Evolutionary conservation across 2,113 vertebrate species (phyloP).

Genomic region (Cyanistes caeruleus): DNA sequence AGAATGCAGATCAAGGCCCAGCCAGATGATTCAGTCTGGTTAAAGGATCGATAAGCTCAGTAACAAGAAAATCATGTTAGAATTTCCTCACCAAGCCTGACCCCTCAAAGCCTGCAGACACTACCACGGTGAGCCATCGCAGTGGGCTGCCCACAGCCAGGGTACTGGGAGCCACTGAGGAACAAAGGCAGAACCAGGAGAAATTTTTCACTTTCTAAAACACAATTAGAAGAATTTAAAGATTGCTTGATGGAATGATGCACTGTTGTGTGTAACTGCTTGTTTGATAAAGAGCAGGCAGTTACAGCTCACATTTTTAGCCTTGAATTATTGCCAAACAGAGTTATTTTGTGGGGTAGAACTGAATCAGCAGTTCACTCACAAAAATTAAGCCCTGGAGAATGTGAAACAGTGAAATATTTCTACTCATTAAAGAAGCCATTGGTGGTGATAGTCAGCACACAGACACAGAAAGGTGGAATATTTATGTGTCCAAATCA

Average conservation of each 20-base stretch:
- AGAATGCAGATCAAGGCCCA: not conserved
- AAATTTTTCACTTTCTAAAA: not conserved
- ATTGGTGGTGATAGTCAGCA: not conserved
- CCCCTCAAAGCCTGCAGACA: not conserved
- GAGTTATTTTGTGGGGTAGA: conserved; percentile 26
- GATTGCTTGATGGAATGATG: not conserved
- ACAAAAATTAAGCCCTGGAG: conserved; percentile 56
- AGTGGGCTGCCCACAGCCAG: not conserved
- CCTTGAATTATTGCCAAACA: conserved; percentile 38
- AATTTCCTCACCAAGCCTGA: not conserved
- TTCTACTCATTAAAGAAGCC: conserved; percentile 16
- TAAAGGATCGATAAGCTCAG: not conserved
- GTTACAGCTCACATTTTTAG: conserved; percentile 33
- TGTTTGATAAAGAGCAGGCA: conserved; percentile 40
- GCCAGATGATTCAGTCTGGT: not conserved
- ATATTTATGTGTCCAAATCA: not conserved
- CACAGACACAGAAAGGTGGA: not conserved
- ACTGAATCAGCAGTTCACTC: conserved; percentile 27
- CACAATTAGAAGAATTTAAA: conserved; percentile 12
- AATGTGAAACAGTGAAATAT: conserved; percentile 20
- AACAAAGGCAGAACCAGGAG: not conserved
- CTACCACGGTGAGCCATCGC: not conserved
- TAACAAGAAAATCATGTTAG: not conserved
- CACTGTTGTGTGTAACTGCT: not conserved
- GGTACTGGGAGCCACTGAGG: not conserved